A percentile compares a stretch with the other conserved stretches of the same genome.
Conservation (phyloP, 2,888 invertebrate genomes). For the Mycalesis mineus region DNA sequence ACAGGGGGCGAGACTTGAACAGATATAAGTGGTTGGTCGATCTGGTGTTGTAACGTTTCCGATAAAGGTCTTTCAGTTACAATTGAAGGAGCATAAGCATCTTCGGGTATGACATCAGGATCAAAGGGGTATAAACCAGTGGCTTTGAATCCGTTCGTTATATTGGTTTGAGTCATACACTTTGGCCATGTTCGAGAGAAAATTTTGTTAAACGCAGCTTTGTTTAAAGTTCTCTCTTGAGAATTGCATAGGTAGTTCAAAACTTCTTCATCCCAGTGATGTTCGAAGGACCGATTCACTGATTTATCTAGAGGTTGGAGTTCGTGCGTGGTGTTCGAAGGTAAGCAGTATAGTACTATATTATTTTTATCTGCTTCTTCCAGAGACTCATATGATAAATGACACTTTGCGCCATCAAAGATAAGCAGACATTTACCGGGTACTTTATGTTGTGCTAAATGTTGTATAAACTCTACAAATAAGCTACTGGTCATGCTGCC, state of each 20-base stretch:
- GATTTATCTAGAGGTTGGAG: not conserved
- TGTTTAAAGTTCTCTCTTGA: not conserved
- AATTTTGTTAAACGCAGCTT: not conserved
- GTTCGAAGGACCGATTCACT: not conserved
- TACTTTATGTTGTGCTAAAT: not conserved
- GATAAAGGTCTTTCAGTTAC: constrained; percentile 25
- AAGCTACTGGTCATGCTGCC: not conserved
- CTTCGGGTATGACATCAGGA: not conserved
- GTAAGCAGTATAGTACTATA: not conserved
- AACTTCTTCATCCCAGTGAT: not conserved
- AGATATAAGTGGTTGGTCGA: too few relatives aligned
- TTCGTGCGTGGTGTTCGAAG: not conserved
- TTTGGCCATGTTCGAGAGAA: not conserved
- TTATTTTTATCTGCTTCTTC: not conserved
- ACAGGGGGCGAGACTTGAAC: constrained; percentile 28
- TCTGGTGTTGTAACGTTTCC: too few relatives aligned
- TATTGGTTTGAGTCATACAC: not conserved
- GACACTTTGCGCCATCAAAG: not conserved
- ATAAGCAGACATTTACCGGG: not conserved
- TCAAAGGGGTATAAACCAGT: not conserved
- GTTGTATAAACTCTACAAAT: not conserved
- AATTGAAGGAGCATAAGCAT: constrained; percentile 2
- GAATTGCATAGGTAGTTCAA: not conserved
- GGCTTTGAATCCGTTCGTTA: not conserved
- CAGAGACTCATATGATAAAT: not conserved